These are phyloP conservation scores for Cebidichthys violaceus DNA, from an alignment of 2,113 vertebrate species.

Conservation along the genomic window DNA sequence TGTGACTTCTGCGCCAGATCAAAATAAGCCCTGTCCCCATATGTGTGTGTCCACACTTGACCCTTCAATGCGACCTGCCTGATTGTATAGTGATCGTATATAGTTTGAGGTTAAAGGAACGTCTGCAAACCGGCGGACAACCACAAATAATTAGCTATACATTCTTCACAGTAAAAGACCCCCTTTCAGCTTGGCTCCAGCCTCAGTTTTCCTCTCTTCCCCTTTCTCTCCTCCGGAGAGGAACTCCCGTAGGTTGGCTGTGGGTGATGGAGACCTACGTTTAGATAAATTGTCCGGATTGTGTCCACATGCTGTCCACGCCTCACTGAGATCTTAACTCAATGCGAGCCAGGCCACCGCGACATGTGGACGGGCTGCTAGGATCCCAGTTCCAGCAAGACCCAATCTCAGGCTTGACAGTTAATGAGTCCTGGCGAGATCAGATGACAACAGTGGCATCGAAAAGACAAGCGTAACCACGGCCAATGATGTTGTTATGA, in stretches of 20 bases:
- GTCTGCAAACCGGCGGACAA: neutral
- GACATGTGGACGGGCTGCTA: neutral
- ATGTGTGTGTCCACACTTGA: neutral
- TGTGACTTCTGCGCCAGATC: neutral
- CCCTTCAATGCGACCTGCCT: neutral
- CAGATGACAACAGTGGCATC: neutral
- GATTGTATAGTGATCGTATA: neutral
- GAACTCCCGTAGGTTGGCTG: too few species aligned
- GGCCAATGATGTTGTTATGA: neutral
- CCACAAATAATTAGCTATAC: neutral
- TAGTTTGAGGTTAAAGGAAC: neutral
- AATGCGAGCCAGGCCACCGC: too few species aligned
- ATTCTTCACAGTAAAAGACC: neutral
- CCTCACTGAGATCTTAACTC: too few species aligned
- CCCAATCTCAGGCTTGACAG: neutral
- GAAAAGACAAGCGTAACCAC: neutral
- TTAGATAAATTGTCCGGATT: too few species aligned
- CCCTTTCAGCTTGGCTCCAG: too few species aligned
- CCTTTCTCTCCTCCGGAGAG: too few species aligned
- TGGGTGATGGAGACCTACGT: too few species aligned
- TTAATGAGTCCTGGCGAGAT: neutral
- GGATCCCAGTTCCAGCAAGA: neutral
- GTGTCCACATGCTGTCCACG: too few species aligned
- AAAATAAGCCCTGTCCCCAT: neutral
- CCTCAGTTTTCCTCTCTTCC: too few species aligned